Evolutionary conservation across 35 echinoderm and acorn worm genomes (phyloP), one percentile per base, ranked within the genome.

Genomic region (Diadema setosum): DNA sequence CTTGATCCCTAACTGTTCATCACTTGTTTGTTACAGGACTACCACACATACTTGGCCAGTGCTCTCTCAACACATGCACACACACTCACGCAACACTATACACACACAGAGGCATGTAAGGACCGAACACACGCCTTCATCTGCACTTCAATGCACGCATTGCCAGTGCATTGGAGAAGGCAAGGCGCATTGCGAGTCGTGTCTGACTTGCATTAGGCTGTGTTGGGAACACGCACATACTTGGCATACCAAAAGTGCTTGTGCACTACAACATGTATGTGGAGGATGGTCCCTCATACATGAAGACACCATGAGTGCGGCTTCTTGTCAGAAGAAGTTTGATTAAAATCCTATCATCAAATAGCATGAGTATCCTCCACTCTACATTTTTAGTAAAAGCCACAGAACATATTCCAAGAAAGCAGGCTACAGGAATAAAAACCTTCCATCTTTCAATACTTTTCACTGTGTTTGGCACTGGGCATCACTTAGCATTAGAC

Each of bases 1-100:
- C 20, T 4, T 67, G 26, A 2, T 67, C 21, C 21, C 18, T 1
- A n/a, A 67, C 20, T 67, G 30, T 12, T 12, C 4, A 67, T 55
- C 49, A 55, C 37, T 67, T 67, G 63, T 67, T 67, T 67, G 63
- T 67, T 67, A 67, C n/a, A n/a, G n/a, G n/a, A n/a, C n/a, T n/a
- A n/a, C n/a, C n/a, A n/a, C 57, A 60, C 57, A 60, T 60, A 60
- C n/a, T n/a, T n/a, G n/a, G n/a, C 21, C 63, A 67, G 21, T 32
- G 63, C 63, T 67, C 37, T n/a, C 63, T 33, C 37, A 67, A 33
- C 63, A 67, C 63, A n/a, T 27, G 63, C 27, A 65, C 36, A 65
- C 29, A 1, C 63, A 67, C 37, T 67, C 63, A 27, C 30, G 12
- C 30, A 26, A 67, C 63, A 67, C 2, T 33, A 67, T 34, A 67